Percentiles rank a stretch among this genome's conserved stretches.
These are phyloP conservation scores for Probosciger aterrimus DNA, from an alignment of 2,113 vertebrate genomes.

Conservation along the genomic window DNA sequence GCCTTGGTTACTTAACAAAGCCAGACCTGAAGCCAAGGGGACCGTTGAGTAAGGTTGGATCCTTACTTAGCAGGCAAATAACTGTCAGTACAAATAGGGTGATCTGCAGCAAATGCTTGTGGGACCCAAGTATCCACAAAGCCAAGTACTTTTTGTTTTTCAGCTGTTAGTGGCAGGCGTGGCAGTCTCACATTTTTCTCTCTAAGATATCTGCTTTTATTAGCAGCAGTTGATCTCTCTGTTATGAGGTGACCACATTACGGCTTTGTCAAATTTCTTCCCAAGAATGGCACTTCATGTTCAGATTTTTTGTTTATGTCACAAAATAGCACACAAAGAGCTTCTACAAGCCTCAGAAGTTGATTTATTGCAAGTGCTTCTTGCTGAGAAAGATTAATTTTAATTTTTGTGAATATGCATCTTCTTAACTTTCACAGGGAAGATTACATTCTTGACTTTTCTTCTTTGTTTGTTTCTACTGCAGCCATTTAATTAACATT, in stretches of 20 bases:
- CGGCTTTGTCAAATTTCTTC: conserved; percentile 13
- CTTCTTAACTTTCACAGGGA: background rate
- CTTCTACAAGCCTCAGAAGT: background rate
- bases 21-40: background rate
- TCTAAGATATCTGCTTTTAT: conserved; percentile 8
- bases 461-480: background rate
- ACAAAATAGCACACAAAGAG: background rate
- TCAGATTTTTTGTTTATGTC: conserved; percentile 50
- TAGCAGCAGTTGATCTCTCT: conserved; percentile 10
- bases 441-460: background rate
- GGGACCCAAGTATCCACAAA: background rate
- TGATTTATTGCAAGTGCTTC: conserved; percentile 37
- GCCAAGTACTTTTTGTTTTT: background rate
- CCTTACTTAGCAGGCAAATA: background rate
- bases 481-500: background rate
- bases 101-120: background rate
- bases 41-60: background rate
- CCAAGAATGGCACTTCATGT: background rate
- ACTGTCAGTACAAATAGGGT: background rate
- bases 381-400: conserved; percentile 25
- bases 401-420: background rate
- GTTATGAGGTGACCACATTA: background rate
- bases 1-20: background rate
- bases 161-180: background rate
- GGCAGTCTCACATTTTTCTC: background rate